Evolutionary conservation across 1,140 invertebrate species (phyloP).

Genomic region (Musca vetustissima): DNA sequence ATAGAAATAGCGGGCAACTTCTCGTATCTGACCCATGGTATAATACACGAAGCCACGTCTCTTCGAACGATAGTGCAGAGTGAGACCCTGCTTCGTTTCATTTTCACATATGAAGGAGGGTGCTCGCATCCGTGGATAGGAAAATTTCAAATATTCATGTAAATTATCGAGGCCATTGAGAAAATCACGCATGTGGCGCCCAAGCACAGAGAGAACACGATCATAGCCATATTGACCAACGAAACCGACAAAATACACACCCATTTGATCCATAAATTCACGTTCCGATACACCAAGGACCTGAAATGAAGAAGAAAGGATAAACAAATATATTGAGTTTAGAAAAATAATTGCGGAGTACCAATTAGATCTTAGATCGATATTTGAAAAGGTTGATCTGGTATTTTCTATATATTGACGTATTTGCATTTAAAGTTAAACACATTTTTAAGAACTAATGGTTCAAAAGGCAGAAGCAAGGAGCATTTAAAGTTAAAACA

Average conservation of each 20-base stretch:
- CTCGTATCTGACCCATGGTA: slow-evolving; percentile 94
- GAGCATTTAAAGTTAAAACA: no score
- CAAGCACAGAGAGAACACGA: slow-evolving; percentile 82
- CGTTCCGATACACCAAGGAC: slow-evolving; percentile 79
- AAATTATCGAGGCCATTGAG: slow-evolving; percentile 95
- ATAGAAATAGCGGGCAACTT: slow-evolving; percentile 89
- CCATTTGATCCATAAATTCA: slow-evolving; percentile 89
- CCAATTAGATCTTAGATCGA: no score
- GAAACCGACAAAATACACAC: slow-evolving; percentile 85
- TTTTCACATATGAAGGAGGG: slow-evolving; percentile 97
- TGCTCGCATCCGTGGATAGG: slow-evolving; percentile 87
- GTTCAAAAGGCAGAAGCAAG: no score
- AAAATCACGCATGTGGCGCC: slow-evolving; percentile 92
- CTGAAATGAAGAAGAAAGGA: slow-evolving; percentile 56
- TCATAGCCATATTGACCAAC: slow-evolving; percentile 96
- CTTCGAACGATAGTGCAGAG: slow-evolving; percentile 91
- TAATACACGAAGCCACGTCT: slow-evolving; percentile 92
- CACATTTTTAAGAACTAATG: no score
- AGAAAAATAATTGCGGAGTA: no score
- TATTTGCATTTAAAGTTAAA: no score
- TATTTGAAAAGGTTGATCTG: no score
- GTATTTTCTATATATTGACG: not conserved
- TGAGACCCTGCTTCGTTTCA: slow-evolving; percentile 87
- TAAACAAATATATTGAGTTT: no score
- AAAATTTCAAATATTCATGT: slow-evolving; percentile 96